Evolutionary conservation across 2,113 vertebrate species (phyloP).

Genomic region (Tinamus guttatus): DNA sequence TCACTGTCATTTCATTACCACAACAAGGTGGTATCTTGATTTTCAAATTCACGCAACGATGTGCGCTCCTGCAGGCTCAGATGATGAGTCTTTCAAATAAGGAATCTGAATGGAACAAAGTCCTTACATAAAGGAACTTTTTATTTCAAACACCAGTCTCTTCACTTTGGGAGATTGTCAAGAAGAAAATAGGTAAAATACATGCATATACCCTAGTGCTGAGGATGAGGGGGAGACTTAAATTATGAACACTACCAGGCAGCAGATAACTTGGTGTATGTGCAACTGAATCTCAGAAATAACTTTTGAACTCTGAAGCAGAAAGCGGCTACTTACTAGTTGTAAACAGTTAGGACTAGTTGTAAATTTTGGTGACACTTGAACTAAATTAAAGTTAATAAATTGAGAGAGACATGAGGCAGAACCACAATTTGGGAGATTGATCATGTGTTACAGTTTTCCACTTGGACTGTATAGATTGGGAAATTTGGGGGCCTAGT

Average conservation of each 20-base stretch:
- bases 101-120: too few species aligned
- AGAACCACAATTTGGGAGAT: not conserved
- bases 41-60: too few species aligned
- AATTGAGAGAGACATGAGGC: not conserved
- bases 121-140: not conserved
- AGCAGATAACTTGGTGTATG: not conserved
- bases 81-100: too few species aligned
- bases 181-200: not conserved
- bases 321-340: not conserved
- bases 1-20: too few species aligned
- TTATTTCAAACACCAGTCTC: not conserved
- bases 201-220: not conserved
- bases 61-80: too few species aligned
- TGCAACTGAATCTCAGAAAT: not conserved
- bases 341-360: not conserved
- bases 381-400: not conserved
- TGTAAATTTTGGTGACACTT: not conserved
- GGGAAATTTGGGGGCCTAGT: not conserved
- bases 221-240: too few species aligned
- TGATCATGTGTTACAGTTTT: not conserved
- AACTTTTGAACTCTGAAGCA: accelerated
- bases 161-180: not conserved
- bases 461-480: not conserved
- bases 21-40: too few species aligned
- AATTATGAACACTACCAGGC: not conserved